These are phyloP conservation scores for Malacosoma neustria DNA, from an alignment of 2,888 invertebrate genomes.

Conservation along the genomic window DNA sequence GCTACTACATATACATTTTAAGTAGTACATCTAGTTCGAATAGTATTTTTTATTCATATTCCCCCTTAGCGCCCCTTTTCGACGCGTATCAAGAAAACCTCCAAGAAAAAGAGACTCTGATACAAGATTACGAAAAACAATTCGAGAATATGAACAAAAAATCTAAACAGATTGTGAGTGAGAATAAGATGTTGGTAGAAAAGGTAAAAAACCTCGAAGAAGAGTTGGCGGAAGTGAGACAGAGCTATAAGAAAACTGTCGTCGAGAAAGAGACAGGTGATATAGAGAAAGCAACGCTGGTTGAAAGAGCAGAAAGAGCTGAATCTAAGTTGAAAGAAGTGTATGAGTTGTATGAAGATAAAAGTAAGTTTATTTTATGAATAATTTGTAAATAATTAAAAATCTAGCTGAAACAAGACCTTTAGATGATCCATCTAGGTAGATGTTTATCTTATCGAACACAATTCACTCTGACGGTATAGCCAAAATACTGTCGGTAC, in stretches of 20 bases:
- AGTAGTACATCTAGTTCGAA: no score
- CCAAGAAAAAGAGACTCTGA: conserved; percentile 82
- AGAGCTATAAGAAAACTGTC: conserved; percentile 49
- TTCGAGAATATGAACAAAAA: conserved; percentile 82
- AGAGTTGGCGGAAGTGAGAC: conserved; percentile 46
- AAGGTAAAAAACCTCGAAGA: conserved; percentile 39
- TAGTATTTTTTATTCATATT: no score
- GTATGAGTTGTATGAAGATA: conserved; percentile 82
- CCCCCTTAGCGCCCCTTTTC: conserved; percentile 81
- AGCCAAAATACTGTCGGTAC: no score
- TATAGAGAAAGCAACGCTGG: conserved; percentile 63
- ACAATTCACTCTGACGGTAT: no score
- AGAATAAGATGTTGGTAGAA: conserved; percentile 78
- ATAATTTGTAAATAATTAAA: no score
- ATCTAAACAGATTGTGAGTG: conserved; percentile 79
- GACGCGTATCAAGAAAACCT: conserved; percentile 87
- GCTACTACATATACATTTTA: no score
- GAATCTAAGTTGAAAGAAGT: conserved; percentile 84
- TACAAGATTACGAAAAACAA: conserved; percentile 81
- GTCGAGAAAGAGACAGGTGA: conserved; percentile 60
- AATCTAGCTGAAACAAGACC: no score
- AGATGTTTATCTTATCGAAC: no score
- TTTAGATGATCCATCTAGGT: no score
- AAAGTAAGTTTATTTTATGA: conserved; percentile 64
- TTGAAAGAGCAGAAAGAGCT: conserved; percentile 79